Percentiles rank a stretch among this genome's conserved stretches.
Evolutionary conservation across 2,888 invertebrate genomes (phyloP).

Genomic region (Elegia similella): DNA sequence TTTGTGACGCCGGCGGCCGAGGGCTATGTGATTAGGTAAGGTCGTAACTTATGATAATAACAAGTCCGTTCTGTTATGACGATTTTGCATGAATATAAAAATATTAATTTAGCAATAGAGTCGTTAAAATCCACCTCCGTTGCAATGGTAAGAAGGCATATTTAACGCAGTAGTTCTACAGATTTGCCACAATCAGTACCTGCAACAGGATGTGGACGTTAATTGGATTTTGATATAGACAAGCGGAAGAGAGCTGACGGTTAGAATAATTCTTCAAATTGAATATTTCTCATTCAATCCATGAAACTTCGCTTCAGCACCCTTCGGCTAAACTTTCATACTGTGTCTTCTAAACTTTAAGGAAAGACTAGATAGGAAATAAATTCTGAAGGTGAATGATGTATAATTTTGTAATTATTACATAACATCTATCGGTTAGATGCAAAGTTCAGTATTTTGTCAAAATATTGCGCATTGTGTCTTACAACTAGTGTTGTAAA

Average conservation of each 20-base stretch:
- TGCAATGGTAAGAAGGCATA: background rate
- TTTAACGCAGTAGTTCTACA: background rate
- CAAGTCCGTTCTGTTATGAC: constrained; percentile 41
- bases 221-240: constrained; percentile 24
- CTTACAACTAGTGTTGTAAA: too few species aligned
- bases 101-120: constrained; percentile 40
- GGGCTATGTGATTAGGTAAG: constrained; percentile 52
- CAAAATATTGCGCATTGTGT: constrained; percentile 36
- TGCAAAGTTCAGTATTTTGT: background rate
- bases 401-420: constrained; percentile 11
- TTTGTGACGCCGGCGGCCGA: constrained; percentile 33
- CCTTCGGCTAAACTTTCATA: constrained; percentile 56
- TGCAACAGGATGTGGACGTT: constrained; percentile 11
- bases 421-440: constrained; percentile 1
- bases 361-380: constrained; percentile 56
- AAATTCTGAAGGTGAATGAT: constrained; percentile 43
- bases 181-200: background rate
- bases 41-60: constrained; percentile 36
- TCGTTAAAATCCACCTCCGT: constrained; percentile 17
- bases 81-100: constrained; percentile 43
- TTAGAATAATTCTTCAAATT: constrained; percentile 44
- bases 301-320: constrained; percentile 67
- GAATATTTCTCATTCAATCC: constrained; percentile 59
- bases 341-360: constrained; percentile 55
- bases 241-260: constrained; percentile 22